Base-by-base conservation (phyloP, 2,113 vertebrate genomes). In the Vimba vimba region DNA sequence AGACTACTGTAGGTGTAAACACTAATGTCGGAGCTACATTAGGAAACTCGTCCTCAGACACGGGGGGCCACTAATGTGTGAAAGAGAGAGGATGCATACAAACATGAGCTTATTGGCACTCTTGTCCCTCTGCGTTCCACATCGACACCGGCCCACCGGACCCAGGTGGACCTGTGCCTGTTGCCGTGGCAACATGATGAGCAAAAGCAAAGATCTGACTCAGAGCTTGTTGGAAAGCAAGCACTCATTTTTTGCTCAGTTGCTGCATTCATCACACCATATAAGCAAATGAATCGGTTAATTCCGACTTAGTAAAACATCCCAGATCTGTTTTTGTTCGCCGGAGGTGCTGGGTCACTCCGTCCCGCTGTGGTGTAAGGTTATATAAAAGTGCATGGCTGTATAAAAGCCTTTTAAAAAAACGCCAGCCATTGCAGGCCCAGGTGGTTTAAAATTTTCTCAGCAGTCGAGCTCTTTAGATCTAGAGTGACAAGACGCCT, bases 161-260 rank as follows among this genome's bases (percentile, higher is more conserved):
- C 91, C 90, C 92, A 91, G 83, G 89, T 92, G 92, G 89, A 91
- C 89, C 86, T 87, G 21, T 87, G 85, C 89, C 91, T 90, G 95
- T 95, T 95, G 93, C 94, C 93, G 89, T 93, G 94, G 94, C 92
- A 95, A 95, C 95, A 81, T 89, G 85, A 88, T 85, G 86, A 92
- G 86, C 30, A 43, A 85, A 86, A 86, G 50, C 81, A 85, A 87
- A 43, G 47, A 75, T 85, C 52, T 84, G 88, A 79, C 79, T 85
- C 52, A 0, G 79, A 33, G 86, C 81, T 64, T 76, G 84, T 91
- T 82, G 87, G 89, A 89, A 75, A 71, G 69, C 88, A 45, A 57
- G 71, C 13, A 33, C 33, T 23, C 57, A 66, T 73, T 66, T 85
- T 85, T 79, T 85, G 62, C 69, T 81, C 75, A 27, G 52, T 55